phyloP scores from a whole-genome alignment of 2,113 vertebrate species.

The Numenius arquata region DNA sequence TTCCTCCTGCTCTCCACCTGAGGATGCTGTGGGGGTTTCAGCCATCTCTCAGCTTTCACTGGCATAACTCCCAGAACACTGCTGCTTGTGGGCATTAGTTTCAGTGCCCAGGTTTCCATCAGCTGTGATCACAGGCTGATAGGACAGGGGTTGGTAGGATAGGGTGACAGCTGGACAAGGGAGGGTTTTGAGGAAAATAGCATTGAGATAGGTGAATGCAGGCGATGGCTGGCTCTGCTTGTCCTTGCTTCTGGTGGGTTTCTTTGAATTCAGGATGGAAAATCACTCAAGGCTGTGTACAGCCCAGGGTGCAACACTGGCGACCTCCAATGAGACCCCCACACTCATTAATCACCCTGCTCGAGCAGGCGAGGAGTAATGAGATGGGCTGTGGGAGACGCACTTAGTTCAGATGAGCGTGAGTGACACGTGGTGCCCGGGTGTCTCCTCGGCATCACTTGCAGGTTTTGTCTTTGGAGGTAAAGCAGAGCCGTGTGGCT shows the following conservation, averaged over 20 bases:
- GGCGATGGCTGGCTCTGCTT: neutral
- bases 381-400: neutral
- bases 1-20: neutral
- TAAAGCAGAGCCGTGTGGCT: neutral
- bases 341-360: neutral
- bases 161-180: neutral
- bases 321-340: neutral
- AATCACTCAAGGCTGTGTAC: neutral
- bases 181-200: neutral
- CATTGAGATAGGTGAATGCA: neutral
- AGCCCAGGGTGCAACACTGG: neutral
- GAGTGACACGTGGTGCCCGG: neutral
- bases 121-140: no score
- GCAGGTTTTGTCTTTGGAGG: neutral
- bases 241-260: neutral
- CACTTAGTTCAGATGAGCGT: neutral
- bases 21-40: neutral
- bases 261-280: neutral
- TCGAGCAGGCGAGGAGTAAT: accelerated
- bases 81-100: neutral
- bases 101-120: neutral
- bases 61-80: neutral
- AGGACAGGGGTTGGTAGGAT: no score
- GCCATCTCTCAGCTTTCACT: neutral
- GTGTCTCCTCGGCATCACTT: accelerated